Evolutionary conservation across 2,888 invertebrate species (phyloP).

Genomic region (Gisinianus flammeolus): DNA sequence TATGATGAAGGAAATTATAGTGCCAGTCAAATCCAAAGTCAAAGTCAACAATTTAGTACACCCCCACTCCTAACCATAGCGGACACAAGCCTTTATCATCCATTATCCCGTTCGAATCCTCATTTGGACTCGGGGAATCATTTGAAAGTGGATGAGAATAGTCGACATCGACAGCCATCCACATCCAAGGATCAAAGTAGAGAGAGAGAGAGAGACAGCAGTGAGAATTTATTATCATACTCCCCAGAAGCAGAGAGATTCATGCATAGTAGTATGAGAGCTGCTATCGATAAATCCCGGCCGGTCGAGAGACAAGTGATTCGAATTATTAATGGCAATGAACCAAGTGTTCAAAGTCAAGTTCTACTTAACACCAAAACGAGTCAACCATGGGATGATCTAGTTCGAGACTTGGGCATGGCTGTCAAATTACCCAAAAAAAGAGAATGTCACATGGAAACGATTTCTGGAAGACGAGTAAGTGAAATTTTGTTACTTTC

Average conservation of each 20-base stretch:
- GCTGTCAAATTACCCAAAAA: constrained; percentile 74
- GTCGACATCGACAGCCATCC: not conserved
- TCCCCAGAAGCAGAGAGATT: constrained; percentile 41
- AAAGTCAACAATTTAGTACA: not conserved
- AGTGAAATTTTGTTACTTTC: too few relatives aligned
- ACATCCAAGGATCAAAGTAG: not conserved
- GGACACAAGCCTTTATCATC: not conserved
- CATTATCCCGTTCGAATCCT: not conserved
- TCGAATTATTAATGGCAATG: constrained; percentile 90
- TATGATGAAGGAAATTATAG: not conserved
- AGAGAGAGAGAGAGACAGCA: not conserved
- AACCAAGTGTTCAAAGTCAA: constrained; percentile 88
- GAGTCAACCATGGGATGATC: constrained; percentile 92
- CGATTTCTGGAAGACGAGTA: constrained; percentile 90
- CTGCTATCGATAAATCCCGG: constrained; percentile 68
- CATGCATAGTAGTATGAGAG: constrained; percentile 22
- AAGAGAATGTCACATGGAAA: constrained; percentile 88
- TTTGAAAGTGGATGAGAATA: constrained; percentile 63
- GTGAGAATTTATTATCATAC: constrained; percentile 8
- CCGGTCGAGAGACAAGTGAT: constrained; percentile 78
- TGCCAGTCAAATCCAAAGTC: not conserved
- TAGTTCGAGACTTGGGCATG: constrained; percentile 89
- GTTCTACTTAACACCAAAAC: constrained; percentile 90
- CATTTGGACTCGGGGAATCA: constrained; percentile 28
- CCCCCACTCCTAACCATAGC: not conserved